Evolutionary conservation across 2,113 vertebrate genomes (phyloP), one percentile per base, ranked within the genome.

Genomic region (Hippocampus zosterae): DNA sequence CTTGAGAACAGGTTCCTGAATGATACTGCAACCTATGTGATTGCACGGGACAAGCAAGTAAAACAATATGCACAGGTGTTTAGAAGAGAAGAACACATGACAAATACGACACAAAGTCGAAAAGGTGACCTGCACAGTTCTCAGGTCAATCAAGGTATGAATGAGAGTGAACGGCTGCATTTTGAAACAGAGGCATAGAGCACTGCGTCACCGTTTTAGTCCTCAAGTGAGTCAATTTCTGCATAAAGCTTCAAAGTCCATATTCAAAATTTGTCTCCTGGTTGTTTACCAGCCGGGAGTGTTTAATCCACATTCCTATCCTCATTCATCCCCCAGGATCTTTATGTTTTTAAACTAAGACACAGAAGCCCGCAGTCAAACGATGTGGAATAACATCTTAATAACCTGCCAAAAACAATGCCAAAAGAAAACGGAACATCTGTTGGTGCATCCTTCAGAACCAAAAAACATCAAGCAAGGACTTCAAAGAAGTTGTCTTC

Each of bases 71-170:
- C 69, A 74, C 70, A 80, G 63, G 8, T 78, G 79, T 71, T 65
- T 57, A 82, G 73, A 80, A 66, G 74, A 42, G 21, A 67, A 18
- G 56, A 25, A 52, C 60, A 70, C 68, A 64, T 61, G 67, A 63
- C 70, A 70, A 81, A 81, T 63, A 80, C 59, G 78, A 37, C 50
- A 61, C 53, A 77, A 12, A 3, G 25, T 21, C 46, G 12, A 69
- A 78, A 83, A 44, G 10, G 74, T 52, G 46, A 72, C 21, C 18
- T 40, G 57, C 63, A 59, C 79, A 65, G 78, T 82, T 68, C 57
- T 76, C 63, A 15, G 72, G 72, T 87, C 62, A 25, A 78, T 88
- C 86, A 88, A 91, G 87, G 84, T 85, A 84, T 87, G 78, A 82
- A 74, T 86, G 60, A 88, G 81, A 71, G 74, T 71, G 60, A 79